Conservation (phyloP, 2,113 vertebrate species). For the Lipophrys pholis region DNA sequence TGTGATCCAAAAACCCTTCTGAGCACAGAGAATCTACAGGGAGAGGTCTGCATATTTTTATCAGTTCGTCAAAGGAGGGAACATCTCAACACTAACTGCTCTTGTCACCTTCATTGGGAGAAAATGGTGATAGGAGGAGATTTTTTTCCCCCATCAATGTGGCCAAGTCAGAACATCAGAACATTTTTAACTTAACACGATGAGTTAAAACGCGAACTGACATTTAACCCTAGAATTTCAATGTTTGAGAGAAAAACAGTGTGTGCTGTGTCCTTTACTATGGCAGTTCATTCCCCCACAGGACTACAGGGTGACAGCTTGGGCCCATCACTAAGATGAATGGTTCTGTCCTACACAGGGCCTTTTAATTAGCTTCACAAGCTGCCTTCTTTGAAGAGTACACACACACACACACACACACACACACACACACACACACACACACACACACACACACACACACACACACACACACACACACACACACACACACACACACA, state of each 20-base stretch:
- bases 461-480: conserved; percentile 6
- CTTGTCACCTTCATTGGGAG: conserved; percentile 62
- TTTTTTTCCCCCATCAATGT: conserved; percentile 25
- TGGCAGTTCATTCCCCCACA: conserved; percentile 63
- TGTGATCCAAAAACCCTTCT: conserved; percentile 76
- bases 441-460: conserved; percentile 3
- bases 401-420: conserved; percentile 23
- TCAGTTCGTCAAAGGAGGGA: conserved; percentile 60
- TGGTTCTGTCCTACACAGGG: conserved; percentile 75
- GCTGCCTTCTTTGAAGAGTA: conserved; percentile 70
- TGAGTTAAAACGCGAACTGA: conserved; percentile 26
- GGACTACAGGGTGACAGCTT: conserved; percentile 76
- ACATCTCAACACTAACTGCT: conserved; percentile 63
- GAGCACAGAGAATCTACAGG: conserved; percentile 64
- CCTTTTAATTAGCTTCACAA: conserved; percentile 83
- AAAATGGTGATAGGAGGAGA: conserved; percentile 34
- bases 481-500: conserved; percentile 32
- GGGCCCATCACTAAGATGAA: conserved; percentile 80
- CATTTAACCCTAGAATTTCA: conserved; percentile 16
- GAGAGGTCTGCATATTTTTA: conserved; percentile 72
- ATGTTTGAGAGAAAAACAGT: conserved; percentile 27
- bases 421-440: conserved; percentile 22
- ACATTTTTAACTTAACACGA: conserved; percentile 45
- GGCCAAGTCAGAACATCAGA: conserved; percentile 13
- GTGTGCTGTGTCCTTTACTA: conserved; percentile 43